Base-by-base conservation (phyloP, 2,113 vertebrate genomes). In the Hippocampus comes region DNA sequence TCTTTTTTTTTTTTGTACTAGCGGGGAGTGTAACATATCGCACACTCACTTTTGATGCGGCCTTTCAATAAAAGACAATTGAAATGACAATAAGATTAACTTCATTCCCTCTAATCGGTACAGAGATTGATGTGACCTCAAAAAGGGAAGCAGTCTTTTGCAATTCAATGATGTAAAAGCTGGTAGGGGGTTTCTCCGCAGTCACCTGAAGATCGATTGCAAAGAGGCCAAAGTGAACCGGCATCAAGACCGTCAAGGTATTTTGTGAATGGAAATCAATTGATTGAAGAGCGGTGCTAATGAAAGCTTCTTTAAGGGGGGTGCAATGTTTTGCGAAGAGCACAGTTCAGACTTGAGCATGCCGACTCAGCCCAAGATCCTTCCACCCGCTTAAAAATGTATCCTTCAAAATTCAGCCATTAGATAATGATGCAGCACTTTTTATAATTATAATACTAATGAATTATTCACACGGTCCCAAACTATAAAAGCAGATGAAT, bases 81-180 rank as follows among this genome's bases (percentile, higher is more conserved):
- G 79, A 87, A 88, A 87, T 86, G 84, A 87, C 85, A 87, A 89
- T 87, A 86, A 81, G 84, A 91, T 89, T 86, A 83, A 87, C 84
- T 82, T 78, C 61, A 80, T 84, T 87, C 78, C 73, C 70, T 87
- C 83, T 89, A 88, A 88, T 75, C 81, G 80, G 71, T 77, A 64
- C 75, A 68, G 77, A 79, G 81, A 84, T 80, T 82, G 83, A 90
- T 89, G 86, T 20, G 68, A 75, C 73, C 63, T 80, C 75, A 77
- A 83, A 88, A 72, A 85, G 70, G 80, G 77, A 73, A 79, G 75
- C 79, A 83, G 86, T 89, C 80, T 86, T 87, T 90, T 78, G 64
- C 80, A 84, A 86, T 88, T 81, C 80, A 89, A 87, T 92, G 90
- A 87, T 83, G 83, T 84, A 88, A 88, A 38, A 89, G 80, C 73